Evolutionary conservation across 1,140 invertebrate genomes (phyloP), one percentile per base, ranked within the genome.

Genomic region (Xylocopa sonorina): DNA sequence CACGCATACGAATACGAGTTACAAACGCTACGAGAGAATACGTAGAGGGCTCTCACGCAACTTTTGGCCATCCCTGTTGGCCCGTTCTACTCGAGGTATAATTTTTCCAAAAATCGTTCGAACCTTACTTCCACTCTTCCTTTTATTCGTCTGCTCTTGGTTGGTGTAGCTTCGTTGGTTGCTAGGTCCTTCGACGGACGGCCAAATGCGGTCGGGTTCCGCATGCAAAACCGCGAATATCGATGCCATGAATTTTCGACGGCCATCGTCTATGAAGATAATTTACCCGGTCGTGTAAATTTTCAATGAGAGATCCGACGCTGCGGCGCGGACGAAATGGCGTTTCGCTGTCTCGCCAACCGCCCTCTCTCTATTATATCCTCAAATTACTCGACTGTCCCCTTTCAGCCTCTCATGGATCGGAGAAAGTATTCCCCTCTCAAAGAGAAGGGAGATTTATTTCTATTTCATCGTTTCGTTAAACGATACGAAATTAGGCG

Each of bases 1-100:
- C 46, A 27, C 72, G 67, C 67, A 71, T 71, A 71, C 75, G 67
- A 66, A 78, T 71, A 78, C 75, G 67, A 66, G 71, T 71, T 71
- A 71, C 75, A 62, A 57, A 51, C 29, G 41, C 41, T 46, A 14
- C 5, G 48, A 4, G 5, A 16, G 29, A n/a, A n/a, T 29, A 21
- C 46, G 6, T 58, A 32, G 43, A 60, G 21, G 41, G 53, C 73
- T 77, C 50, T 32, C 43, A 32, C 46, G 34, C 46, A 66, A 78
- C 50, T 68, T 69, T 67, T 53, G 67, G 76, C 67, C 57, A 9
- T 18, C 12, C 53, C 4, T 46, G 27, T 32, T 66, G 60, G 72
- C 34, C n/a, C 34, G 64, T 48, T 51, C 63, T n/a, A 3, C 18
- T 14, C 43, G 60, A n/a, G 41, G 32, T 58, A 79, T 74, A 79